Percentiles rank a stretch among this genome's conserved stretches.
Evolutionary conservation across 2,888 invertebrate species (phyloP).

Genomic region (Baccha elongata): DNA sequence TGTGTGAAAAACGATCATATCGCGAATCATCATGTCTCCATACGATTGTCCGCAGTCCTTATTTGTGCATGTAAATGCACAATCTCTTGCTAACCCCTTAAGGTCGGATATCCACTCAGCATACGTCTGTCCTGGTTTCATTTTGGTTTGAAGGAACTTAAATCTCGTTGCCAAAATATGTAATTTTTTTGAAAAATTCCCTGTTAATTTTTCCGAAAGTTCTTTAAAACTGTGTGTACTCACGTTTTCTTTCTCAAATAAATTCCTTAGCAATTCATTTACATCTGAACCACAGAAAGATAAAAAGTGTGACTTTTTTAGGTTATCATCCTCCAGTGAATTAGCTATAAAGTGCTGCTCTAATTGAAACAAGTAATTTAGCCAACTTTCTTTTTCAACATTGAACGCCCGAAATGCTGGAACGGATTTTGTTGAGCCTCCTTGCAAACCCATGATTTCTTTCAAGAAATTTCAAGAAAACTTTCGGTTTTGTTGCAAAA

Average conservation of each 20-base stretch:
- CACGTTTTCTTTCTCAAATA: not conserved
- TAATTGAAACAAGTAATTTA: not conserved
- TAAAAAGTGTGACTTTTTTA: not conserved
- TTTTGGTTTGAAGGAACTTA: not conserved
- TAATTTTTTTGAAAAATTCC: not conserved
- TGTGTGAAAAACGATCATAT: not conserved
- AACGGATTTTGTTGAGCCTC: constrained; percentile 1
- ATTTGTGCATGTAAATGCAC: not conserved
- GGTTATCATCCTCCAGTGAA: not conserved
- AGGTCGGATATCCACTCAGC: not conserved
- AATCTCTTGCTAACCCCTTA: not conserved
- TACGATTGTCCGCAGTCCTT: not conserved
- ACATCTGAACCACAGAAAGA: too few species aligned
- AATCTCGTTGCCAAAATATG: too few species aligned
- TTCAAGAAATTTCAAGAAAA: not conserved
- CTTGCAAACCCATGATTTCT: not conserved
- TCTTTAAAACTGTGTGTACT: not conserved
- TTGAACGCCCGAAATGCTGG: not conserved
- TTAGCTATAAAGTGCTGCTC: too few species aligned
- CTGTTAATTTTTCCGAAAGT: not conserved
- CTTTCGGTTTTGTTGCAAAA: not conserved
- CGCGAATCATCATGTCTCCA: not conserved
- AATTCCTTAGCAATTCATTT: too few species aligned
- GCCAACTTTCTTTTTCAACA: constrained; percentile 9
- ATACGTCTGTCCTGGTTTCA: not conserved